These are phyloP conservation scores for Litoditis marina DNA, from an alignment of 2,888 invertebrate genomes.

Conservation along the genomic window DNA sequence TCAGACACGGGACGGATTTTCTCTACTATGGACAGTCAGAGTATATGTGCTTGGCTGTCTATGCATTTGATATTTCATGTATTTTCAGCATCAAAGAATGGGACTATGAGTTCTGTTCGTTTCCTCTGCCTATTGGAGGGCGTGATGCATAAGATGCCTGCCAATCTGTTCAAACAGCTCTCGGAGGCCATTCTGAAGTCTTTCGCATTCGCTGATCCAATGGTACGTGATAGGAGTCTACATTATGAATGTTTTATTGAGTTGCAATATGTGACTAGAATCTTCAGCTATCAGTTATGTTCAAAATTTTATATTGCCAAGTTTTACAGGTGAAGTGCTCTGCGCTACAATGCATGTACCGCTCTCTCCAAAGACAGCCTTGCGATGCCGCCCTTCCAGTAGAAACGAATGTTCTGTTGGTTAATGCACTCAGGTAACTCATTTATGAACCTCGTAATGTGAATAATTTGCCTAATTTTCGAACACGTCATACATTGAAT, in stretches of 20 bases:
- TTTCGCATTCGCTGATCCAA: conserved; percentile 43
- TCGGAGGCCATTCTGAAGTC: conserved; percentile 46
- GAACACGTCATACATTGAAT: background rate
- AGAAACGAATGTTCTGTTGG: conserved; percentile 44
- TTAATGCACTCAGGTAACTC: conserved; percentile 32
- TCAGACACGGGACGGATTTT: background rate
- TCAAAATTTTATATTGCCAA: background rate
- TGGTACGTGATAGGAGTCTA: conserved; percentile 20
- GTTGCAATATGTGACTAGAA: too few species aligned
- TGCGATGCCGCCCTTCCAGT: conserved; percentile 48
- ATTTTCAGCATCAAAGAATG: conserved; percentile 28
- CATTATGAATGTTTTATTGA: too few species aligned
- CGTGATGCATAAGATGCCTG: conserved; percentile 55
- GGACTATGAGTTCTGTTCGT: conserved; percentile 40
- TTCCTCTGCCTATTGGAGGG: conserved; percentile 55
- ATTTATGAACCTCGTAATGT: background rate
- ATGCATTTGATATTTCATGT: background rate
- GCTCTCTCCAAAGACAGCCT: conserved; percentile 50
- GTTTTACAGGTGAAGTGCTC: conserved; percentile 49
- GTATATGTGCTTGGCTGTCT: background rate
- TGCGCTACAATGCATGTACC: conserved; percentile 51
- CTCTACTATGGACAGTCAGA: background rate
- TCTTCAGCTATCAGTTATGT: too few species aligned
- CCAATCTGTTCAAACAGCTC: conserved; percentile 43
- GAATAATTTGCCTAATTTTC: background rate